These are phyloP conservation scores for Eurois occulta DNA, from an alignment of 2,888 invertebrate species.

Conservation along the genomic window DNA sequence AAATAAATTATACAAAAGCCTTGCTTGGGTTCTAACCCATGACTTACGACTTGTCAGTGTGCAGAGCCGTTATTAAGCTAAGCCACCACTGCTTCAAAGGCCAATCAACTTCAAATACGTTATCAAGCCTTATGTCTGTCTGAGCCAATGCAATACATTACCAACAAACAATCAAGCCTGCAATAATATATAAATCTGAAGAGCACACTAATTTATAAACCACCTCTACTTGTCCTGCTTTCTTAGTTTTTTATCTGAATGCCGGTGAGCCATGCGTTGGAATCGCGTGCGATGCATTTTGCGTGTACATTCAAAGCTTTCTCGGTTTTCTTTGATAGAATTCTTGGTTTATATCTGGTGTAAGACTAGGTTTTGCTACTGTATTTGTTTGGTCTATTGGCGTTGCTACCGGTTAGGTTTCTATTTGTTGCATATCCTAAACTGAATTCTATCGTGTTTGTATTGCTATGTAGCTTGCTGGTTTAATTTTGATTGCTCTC, in stretches of 20 bases:
- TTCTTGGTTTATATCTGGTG: conserved; percentile 57
- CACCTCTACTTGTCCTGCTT: conserved; percentile 63
- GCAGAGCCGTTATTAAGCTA: too few species aligned
- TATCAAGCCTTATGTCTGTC: not conserved
- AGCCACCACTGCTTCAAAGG: too few species aligned
- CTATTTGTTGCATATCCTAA: not conserved
- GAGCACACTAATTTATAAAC: conserved; percentile 64
- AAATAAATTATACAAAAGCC: too few species aligned
- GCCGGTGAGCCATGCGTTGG: conserved; percentile 60
- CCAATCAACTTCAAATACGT: not conserved
- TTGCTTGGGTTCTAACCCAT: too few species aligned
- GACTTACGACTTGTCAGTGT: too few species aligned
- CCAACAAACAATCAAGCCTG: conserved; percentile 35
- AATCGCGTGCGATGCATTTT: conserved; percentile 68
- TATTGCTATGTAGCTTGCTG: not conserved
- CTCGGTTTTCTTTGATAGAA: conserved; percentile 67
- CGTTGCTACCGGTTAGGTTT: not conserved
- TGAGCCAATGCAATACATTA: conserved; percentile 35
- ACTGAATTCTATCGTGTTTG: not conserved
- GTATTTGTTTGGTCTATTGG: conserved; percentile 18
- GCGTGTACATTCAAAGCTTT: conserved; percentile 68
- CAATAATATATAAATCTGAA: conserved; percentile 48
- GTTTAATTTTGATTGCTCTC: not conserved
- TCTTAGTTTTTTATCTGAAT: conserved; percentile 71
- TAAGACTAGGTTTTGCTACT: conserved; percentile 34